Conservation (phyloP, 2,797 vertebrate species). For the Ambastaia sidthimunki region DNA sequence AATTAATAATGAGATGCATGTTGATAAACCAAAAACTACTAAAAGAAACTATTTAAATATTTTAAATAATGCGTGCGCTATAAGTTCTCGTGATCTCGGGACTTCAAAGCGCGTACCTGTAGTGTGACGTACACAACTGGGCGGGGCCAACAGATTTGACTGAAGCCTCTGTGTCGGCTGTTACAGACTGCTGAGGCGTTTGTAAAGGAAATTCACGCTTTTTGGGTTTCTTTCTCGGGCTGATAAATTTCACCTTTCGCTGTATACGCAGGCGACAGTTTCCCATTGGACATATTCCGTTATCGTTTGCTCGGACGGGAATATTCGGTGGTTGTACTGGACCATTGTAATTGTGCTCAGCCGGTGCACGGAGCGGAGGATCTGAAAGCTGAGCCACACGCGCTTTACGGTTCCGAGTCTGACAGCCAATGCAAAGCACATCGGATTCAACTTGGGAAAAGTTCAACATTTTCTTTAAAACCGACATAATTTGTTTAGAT, state of each 20-base stretch:
- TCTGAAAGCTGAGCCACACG: neutral
- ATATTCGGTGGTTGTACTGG: conserved; percentile 24
- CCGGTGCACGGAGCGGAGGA: conserved; percentile 2
- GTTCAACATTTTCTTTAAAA: conserved; percentile 26
- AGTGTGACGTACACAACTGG: conserved; percentile 33
- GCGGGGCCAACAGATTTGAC: conserved; percentile 41
- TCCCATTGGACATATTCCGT: conserved; percentile 9
- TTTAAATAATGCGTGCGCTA: neutral
- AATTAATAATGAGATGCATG: neutral
- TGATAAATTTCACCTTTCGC: neutral
- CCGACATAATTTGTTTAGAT: neutral
- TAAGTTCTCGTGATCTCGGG: neutral
- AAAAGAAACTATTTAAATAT: neutral
- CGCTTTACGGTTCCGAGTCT: conserved; percentile 18
- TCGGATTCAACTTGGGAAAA: conserved; percentile 47
- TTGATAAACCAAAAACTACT: neutral
- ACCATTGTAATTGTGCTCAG: conserved; percentile 42
- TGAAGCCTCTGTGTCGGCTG: conserved; percentile 4
- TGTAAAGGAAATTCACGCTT: conserved; percentile 29
- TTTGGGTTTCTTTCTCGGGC: conserved; percentile 13
- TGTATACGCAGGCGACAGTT: neutral
- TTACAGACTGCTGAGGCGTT: conserved; percentile 9
- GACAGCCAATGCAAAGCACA: neutral
- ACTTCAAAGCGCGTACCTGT: conserved; percentile 21
- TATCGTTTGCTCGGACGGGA: conserved; percentile 6